Conservation (phyloP, 2,888 invertebrate genomes). For the Diploptera punctata region DNA sequence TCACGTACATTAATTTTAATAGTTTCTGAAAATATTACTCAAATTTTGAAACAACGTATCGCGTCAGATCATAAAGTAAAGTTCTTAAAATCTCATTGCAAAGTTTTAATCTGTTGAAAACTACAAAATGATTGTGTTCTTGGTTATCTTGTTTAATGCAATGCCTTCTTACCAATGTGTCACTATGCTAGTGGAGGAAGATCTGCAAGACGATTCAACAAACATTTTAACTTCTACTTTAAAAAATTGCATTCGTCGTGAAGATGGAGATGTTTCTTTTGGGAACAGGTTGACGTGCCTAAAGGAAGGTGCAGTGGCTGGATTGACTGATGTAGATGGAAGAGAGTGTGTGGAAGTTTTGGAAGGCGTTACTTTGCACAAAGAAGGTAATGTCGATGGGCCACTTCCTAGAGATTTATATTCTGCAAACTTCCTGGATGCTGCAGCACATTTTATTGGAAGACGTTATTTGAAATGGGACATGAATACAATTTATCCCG, state of each 20-base stretch:
- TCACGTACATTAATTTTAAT: too few relatives aligned
- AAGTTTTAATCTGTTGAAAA: too few relatives aligned
- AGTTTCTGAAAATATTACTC: too few relatives aligned
- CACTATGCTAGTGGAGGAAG: neutral
- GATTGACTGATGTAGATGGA: slow-evolving; percentile 62
- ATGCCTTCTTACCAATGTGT: too few relatives aligned
- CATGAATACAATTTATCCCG: slow-evolving; percentile 74
- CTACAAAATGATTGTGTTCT: too few relatives aligned
- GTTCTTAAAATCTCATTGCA: too few relatives aligned
- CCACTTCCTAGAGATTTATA: slow-evolving; percentile 75
- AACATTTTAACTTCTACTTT: neutral
- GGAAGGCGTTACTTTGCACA: slow-evolving; percentile 67
- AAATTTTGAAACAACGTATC: too few relatives aligned
- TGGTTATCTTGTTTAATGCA: too few relatives aligned
- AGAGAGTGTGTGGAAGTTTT: slow-evolving; percentile 70
- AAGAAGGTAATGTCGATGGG: slow-evolving; percentile 66
- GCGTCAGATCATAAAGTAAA: too few relatives aligned
- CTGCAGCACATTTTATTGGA: slow-evolving; percentile 69
- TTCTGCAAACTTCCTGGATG: slow-evolving; percentile 72
- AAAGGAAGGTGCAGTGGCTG: slow-evolving; percentile 37
- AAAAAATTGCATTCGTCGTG: neutral
- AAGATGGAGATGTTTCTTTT: neutral
- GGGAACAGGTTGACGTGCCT: slow-evolving; percentile 32
- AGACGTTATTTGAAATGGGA: slow-evolving; percentile 78
- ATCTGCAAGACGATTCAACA: neutral